Evolutionary conservation across 2,113 vertebrate species (phyloP).

Genomic region (Copsychus sechellarum): DNA sequence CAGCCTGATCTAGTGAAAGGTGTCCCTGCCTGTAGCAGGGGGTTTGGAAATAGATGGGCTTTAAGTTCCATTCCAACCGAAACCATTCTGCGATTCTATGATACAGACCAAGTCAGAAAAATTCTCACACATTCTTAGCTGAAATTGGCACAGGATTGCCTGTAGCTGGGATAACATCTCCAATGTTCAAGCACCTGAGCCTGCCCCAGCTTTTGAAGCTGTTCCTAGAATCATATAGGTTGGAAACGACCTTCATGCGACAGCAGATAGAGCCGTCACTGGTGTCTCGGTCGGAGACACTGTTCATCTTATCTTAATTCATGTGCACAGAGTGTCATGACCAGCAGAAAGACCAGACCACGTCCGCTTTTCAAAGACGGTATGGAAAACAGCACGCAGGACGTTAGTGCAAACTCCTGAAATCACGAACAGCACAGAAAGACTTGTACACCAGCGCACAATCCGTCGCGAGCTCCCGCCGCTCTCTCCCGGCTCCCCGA

Average conservation of each 20-base stretch:
- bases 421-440: background rate
- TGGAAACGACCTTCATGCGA: background rate
- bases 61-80: background rate
- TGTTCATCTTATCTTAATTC: fast-evolving
- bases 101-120: background rate
- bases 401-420: background rate
- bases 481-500: too few relatives aligned
- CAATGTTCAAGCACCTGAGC: background rate
- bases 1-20: background rate
- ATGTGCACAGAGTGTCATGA: fast-evolving
- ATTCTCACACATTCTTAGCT: fast-evolving
- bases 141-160: background rate
- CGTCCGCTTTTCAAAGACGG: fast-evolving
- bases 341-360: background rate
- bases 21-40: background rate
- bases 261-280: background rate
- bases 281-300: background rate
- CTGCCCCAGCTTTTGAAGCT: background rate
- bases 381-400: fast-evolving
- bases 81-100: background rate
- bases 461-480: fast-evolving
- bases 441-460: fast-evolving
- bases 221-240: background rate
- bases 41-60: background rate
- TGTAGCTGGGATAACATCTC: too few relatives aligned